Evolutionary conservation across 2,113 vertebrate species (phyloP).

Genomic region (Semnornis frantzii): DNA sequence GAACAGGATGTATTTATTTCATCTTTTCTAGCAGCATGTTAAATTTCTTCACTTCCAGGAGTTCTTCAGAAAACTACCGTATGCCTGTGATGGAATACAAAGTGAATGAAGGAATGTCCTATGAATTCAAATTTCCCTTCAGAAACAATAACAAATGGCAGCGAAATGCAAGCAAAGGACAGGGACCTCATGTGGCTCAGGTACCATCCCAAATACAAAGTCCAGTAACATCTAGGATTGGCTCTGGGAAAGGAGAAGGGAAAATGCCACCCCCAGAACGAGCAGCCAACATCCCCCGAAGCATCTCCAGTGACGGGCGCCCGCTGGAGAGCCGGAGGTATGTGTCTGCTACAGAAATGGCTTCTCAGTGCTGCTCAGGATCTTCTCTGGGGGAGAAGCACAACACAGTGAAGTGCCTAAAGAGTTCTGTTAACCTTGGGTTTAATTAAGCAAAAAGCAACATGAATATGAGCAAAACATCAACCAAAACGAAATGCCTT

Average conservation of each 20-base stretch:
- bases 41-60: constrained; percentile 73
- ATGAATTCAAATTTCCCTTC: constrained; percentile 95
- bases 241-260: constrained; percentile 79
- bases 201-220: constrained; percentile 86
- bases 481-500: background rate
- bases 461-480: background rate
- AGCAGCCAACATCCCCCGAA: constrained; percentile 87
- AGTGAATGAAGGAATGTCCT: constrained; percentile 90
- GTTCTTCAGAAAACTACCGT: constrained; percentile 93
- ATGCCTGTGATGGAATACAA: constrained; percentile 97
- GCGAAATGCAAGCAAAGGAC: constrained; percentile 83
- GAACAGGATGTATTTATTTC: background rate
- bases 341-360: background rate
- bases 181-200: constrained; percentile 85
- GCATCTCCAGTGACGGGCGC: constrained; percentile 93
- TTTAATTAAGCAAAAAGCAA: background rate
- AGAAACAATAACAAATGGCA: constrained; percentile 94
- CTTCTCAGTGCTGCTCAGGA: background rate
- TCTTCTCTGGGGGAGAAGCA: background rate
- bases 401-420: background rate
- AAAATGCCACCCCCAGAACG: constrained; percentile 85
- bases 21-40: background rate
- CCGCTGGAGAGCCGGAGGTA: constrained; percentile 88
- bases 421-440: background rate
- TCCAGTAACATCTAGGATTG: constrained; percentile 73